Evolutionary conservation across 2,113 vertebrate species (phyloP), one percentile per base, ranked within the genome.

Genomic region (Catharus minimus): DNA sequence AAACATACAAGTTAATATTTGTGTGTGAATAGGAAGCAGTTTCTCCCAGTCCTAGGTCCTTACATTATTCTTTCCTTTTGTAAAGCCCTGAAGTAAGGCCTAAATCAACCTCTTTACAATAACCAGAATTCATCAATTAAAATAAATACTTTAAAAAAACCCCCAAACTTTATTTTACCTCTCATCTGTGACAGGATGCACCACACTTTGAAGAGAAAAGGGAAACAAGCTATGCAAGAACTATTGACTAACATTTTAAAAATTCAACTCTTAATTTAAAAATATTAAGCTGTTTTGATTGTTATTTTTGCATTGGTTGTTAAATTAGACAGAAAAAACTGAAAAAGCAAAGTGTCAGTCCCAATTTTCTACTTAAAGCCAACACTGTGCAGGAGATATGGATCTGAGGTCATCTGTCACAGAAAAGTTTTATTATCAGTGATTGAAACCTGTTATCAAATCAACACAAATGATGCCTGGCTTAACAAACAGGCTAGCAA

Each of bases 401-500:
- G 58, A 82, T 85, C 66, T 76, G 58, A 76, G 64, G 85, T 93
- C 67, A 93, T 41, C 57, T 91, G 66, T 66, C 39, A 13, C 62
- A 86, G 66, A 28, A 71, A 89, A 90, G 77, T 88, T 90, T 64
- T 84, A 92, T 95, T 86, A 90, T 39, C 69, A 46, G 80, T 58
- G 86, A 93, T 84, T 88, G 86, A 93, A 94, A 93, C 88, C 77
- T 67, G 82, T 93, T 95, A 92, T 86, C 83, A 90, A 90, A 86
- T 89, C 93, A 89, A 62, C 69, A 56, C 68, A 84, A 81, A 88
- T 5, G 8, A 89, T 56, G 77, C 62, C 81, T 89, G 81, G 16
- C 77, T 89, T 93, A 93, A 86, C 87, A 86, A 95, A 83, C 49
- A 84, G 75, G 74, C 93, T 43, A 90, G 80, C 69, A 79, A 92